Evolutionary conservation across 2,113 vertebrate genomes (phyloP).

Genomic region (Argyrosomus japonicus): DNA sequence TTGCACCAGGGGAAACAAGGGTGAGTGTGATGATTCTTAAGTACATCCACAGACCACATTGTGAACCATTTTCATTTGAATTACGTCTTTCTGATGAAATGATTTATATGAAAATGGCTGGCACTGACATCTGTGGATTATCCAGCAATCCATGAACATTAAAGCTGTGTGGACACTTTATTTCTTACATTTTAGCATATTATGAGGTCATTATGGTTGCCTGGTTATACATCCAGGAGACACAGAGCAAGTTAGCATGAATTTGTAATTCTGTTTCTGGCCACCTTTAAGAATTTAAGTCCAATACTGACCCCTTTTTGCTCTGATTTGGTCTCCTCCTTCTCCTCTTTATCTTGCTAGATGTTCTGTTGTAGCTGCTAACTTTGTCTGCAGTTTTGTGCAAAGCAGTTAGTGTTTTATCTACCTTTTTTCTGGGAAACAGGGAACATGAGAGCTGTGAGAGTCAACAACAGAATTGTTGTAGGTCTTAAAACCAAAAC

Average conservation of each 20-base stretch:
- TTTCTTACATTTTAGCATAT: too few relatives aligned
- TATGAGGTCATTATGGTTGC: too few relatives aligned
- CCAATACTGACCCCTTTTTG: background rate
- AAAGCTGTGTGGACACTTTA: background rate
- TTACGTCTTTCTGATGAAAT: background rate
- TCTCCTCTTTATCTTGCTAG: background rate
- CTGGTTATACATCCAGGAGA: too few relatives aligned
- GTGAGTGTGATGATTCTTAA: background rate
- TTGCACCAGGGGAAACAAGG: background rate
- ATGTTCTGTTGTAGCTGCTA: too few relatives aligned
- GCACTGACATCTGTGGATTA: too few relatives aligned
- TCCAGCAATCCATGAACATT: background rate
- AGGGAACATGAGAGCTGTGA: background rate
- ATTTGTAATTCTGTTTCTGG: background rate
- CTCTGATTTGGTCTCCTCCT: background rate
- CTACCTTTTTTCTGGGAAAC: background rate
- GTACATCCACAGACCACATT: background rate
- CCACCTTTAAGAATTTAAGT: background rate
- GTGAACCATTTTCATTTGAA: background rate
- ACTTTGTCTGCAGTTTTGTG: background rate
- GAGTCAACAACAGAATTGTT: background rate
- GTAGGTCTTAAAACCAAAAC: background rate
- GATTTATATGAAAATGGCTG: too few relatives aligned
- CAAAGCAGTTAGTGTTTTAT: background rate
- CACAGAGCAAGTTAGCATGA: too few relatives aligned